Evolutionary conservation across 2,113 vertebrate genomes (phyloP).

Genomic region (Sakesphorus luctuosus): DNA sequence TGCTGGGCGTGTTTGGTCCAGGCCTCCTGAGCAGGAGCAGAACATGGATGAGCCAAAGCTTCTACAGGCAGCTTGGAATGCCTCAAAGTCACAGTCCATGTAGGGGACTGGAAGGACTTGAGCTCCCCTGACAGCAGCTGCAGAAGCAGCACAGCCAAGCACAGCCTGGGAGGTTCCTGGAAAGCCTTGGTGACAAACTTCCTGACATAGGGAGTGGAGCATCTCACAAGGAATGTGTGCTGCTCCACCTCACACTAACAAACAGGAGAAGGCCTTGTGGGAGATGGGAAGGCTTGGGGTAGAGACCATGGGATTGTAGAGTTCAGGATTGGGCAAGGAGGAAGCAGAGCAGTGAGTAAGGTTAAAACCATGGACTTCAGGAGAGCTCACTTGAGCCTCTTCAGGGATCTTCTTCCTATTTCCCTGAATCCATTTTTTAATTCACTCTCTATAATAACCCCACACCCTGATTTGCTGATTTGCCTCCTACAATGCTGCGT

Average conservation of each 20-base stretch:
- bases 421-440: neutral
- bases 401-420: neutral
- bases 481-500: neutral
- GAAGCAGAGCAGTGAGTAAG: neutral
- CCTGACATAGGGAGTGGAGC: neutral
- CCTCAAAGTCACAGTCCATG: neutral
- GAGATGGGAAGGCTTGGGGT: neutral
- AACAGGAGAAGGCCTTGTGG: neutral
- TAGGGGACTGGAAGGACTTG: neutral
- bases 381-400: neutral
- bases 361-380: neutral
- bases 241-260: neutral
- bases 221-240: neutral
- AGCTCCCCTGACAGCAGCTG: neutral
- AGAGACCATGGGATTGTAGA: neutral
- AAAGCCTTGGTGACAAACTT: neutral
- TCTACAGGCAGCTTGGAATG: neutral
- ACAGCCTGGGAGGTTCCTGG: neutral
- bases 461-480: neutral
- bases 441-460: neutral
- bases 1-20: neutral
- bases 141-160: neutral
- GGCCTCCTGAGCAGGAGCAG: neutral
- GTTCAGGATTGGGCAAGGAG: neutral
- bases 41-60: neutral